A percentile compares a stretch with the other conserved stretches of the same genome.
phyloP scores from a whole-genome alignment of 1,140 invertebrate genomes.

The Cydia fagiglandana region DNA sequence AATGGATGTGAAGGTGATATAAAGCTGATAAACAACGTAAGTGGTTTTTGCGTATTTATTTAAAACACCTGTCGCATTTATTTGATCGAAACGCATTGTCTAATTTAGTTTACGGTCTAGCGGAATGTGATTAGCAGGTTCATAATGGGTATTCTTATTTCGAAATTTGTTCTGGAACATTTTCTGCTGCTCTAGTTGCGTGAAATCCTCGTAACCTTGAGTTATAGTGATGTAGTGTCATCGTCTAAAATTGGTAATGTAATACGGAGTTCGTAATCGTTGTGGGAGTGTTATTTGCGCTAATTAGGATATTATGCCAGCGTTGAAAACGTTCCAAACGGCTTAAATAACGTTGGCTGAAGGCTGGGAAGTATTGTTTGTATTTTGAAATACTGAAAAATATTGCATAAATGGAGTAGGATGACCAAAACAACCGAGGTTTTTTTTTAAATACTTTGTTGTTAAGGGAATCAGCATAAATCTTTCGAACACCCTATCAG shows the following conservation, averaged over 20 bases:
- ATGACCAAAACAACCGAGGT: neutral
- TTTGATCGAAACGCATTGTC: constrained; percentile 10
- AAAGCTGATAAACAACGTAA: constrained; percentile 20
- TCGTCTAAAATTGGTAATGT: constrained; percentile 29
- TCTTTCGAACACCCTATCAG: too few species aligned
- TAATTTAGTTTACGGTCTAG: neutral
- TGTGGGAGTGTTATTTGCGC: neutral
- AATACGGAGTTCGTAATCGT: neutral
- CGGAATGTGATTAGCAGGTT: neutral
- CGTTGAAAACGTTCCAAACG: neutral
- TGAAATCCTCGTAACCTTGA: constrained; percentile 28
- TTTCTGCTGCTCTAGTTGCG: constrained; percentile 15
- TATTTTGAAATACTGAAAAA: too few species aligned
- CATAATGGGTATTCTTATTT: constrained; percentile 9
- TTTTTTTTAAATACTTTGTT: neutral
- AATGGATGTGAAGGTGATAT: constrained; percentile 49
- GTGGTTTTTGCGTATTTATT: constrained; percentile 4
- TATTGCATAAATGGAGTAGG: too few species aligned
- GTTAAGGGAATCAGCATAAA: too few species aligned
- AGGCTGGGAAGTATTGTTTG: neutral
- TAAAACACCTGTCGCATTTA: constrained; percentile 42
- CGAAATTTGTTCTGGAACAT: constrained; percentile 26
- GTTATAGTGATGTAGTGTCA: constrained; percentile 2
- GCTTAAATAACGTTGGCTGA: neutral
- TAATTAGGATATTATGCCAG: neutral